These are phyloP conservation scores for Dryocosmus kuriphilus DNA, from an alignment of 2,888 invertebrate species.

Conservation along the genomic window DNA sequence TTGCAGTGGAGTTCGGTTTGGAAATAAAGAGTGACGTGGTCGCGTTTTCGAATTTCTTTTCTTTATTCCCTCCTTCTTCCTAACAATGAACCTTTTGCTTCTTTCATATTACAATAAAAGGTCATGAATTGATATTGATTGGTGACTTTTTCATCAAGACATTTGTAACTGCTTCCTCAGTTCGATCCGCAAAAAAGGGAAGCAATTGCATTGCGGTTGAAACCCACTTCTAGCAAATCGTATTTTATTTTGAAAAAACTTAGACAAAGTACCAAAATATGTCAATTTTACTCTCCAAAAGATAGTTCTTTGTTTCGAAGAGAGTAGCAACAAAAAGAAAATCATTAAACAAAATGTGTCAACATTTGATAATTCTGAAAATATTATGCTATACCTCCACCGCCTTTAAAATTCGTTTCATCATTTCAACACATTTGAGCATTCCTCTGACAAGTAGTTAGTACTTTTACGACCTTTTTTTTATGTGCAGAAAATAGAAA, in stretches of 20 bases:
- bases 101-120: neutral
- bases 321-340: neutral
- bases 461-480: neutral
- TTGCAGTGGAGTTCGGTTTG: neutral
- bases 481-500: neutral
- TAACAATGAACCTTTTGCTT: neutral
- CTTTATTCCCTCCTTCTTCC: neutral
- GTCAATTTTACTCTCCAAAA: neutral
- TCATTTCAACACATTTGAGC: neutral
- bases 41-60: neutral
- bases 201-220: neutral
- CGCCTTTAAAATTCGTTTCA: neutral
- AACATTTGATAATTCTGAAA: neutral
- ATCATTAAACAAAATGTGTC: neutral
- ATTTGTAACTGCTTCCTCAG: neutral
- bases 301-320: too few relatives aligned
- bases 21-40: constrained; percentile 15
- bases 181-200: neutral
- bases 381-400: neutral
- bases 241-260: neutral
- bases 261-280: constrained; percentile 1
- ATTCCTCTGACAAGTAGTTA: neutral
- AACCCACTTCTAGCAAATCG: neutral
- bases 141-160: neutral
- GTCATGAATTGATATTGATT: neutral